Evolutionary conservation across 2,113 vertebrate genomes (phyloP).

Genomic region (Patagioenas fasciata): DNA sequence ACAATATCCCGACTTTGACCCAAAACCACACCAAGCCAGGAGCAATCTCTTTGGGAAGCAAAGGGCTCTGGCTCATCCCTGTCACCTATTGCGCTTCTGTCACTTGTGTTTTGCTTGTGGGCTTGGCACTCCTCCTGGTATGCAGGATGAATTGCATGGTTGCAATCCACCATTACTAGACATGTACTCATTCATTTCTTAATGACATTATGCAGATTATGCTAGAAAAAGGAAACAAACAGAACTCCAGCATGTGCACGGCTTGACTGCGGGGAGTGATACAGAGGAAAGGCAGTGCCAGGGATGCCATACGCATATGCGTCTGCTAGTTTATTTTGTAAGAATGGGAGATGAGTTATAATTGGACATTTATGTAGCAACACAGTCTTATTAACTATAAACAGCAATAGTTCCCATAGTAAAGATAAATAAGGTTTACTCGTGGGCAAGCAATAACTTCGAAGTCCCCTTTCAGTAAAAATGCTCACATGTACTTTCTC

Average conservation of each 20-base stretch:
- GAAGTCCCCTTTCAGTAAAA: not conserved
- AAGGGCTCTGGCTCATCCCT: not conserved
- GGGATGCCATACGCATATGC: not conserved
- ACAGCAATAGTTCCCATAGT: not conserved
- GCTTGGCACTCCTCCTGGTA: not conserved
- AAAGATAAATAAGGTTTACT: not conserved
- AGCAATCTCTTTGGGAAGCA: not conserved
- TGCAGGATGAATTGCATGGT: not conserved
- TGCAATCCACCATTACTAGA: not conserved
- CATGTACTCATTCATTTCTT: not conserved
- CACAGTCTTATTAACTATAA: not conserved
- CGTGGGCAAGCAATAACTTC: not conserved
- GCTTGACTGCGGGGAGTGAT: not conserved
- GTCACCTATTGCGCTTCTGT: not conserved
- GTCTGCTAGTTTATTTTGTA: not conserved
- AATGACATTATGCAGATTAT: not conserved
- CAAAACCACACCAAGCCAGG: not conserved
- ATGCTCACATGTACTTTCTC: not conserved
- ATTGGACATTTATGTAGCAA: not conserved
- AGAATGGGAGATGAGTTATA: not conserved
- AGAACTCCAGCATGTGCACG: not conserved
- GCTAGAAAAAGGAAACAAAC: not conserved
- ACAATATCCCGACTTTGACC: not conserved
- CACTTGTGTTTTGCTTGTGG: not conserved
- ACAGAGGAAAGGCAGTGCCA: not conserved